Base-by-base conservation (phyloP, 2,113 vertebrate species). In the Nematolebias whitei region DNA sequence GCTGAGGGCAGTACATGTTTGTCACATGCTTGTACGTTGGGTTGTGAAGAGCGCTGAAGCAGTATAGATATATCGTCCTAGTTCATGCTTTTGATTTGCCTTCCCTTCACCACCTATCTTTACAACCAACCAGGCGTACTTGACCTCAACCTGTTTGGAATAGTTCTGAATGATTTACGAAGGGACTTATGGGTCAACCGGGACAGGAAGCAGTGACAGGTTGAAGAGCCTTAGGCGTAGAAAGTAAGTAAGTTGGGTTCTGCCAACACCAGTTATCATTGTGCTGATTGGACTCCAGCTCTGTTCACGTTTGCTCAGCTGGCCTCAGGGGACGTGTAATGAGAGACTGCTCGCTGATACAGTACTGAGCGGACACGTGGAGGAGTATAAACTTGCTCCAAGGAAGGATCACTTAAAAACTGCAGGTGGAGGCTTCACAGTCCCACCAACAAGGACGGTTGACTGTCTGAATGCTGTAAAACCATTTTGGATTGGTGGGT, bases 321-420 rank as follows among this genome's bases (percentile, higher is more conserved):
- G 15, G 5, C 74, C 51, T 57, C 58, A 3, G 32, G 49, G 63
- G 67, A 51, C 59, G 41, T 62, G 63, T 79, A 66, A 86, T 60
- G 45, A 73, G 75, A 76, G 32, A 57, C 56, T 26, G 50, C 40
- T 29, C 53, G 58, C 56, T 64, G 52, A 23, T 40, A 63, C 49
- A 26, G 32, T 23, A 6, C 47, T 12, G 57, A 58, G 43, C 29
- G 14, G 68, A 76, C 78, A 82, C 45, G 55, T 83, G 61, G 74
- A 84, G 45, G 53, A n/a, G 71, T 63, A 79, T 69, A 48, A 16
- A 11, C 49, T 50, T 58, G 58, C 54, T 77, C 71, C 3, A 55
- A 68, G 12, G 41, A 32, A 78, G 59, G 52, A 72, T n/a, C 75
- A 45, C 64, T 23, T 70, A 45, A 71, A 54, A 68, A 50, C 32